Conservation (phyloP, 2,113 vertebrate species). For the Coracopsis vasa region DNA sequence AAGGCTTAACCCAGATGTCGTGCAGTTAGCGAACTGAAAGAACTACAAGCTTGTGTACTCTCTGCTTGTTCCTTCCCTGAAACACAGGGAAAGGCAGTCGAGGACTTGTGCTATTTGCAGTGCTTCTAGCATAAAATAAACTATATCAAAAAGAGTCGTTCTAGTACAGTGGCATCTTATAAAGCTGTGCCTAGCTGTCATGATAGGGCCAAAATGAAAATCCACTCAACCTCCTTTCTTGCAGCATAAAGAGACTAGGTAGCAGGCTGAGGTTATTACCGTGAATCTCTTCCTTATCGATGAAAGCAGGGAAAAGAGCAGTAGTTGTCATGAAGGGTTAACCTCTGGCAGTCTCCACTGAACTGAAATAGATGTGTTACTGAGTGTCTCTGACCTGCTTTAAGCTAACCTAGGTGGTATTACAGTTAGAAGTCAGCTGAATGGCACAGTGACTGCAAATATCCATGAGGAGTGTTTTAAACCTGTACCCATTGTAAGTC, state of each 20-base stretch:
- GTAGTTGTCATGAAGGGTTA: neutral
- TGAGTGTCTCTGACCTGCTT: neutral
- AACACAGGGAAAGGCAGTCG: neutral
- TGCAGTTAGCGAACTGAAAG: neutral
- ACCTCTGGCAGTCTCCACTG: neutral
- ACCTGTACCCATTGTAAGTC: neutral
- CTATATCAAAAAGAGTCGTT: neutral
- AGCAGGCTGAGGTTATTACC: accelerated
- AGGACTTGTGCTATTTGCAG: neutral
- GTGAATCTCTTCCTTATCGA: neutral
- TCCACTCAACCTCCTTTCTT: neutral
- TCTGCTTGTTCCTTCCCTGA: neutral
- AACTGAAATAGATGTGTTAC: neutral
- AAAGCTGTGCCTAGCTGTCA: neutral
- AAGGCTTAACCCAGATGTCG: neutral
- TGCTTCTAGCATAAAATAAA: neutral
- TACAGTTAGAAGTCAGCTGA: neutral
- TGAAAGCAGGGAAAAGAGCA: neutral
- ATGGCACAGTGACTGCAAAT: neutral
- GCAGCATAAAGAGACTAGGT: neutral
- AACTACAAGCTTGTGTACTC: neutral
- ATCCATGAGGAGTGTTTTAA: neutral
- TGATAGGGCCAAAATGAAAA: neutral
- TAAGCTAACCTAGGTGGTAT: neutral
- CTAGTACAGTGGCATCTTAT: neutral